Base-by-base conservation (phyloP, 2,888 invertebrate species). In the Mythimna loreyi region DNA sequence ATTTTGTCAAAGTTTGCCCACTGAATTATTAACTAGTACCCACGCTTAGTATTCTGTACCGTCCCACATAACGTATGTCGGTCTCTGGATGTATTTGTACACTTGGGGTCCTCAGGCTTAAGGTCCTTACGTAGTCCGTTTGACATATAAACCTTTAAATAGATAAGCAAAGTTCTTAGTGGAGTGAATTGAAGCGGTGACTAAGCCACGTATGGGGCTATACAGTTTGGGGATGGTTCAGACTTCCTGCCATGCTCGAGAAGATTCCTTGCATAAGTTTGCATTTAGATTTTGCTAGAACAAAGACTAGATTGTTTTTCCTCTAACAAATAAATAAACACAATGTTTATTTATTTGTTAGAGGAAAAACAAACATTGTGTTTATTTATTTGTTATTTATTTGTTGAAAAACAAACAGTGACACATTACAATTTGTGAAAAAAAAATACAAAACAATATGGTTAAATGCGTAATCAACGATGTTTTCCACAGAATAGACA, bases 101-200 rank as follows among this genome's bases (percentile, higher is more conserved):
- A 66, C 61, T 70, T 56, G 28, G 53, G 62, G 57, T 52, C 56
- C 45, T 50, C 43, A 23, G 53, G 78, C 70, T 80, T 68, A 55
- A 40, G 52, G 43, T 70, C 50, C 25, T 75, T 78, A 75, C 64
- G 80, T 47, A 78, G 78, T 80, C 78, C 40, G 76, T 78, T 80
- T 78, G 80, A 75, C 75, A 50, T 58, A 57, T 75, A 70, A 75
- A 63, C 70, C 60, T 53, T 57, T 80, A 69, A 61, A 80, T 80
- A 80, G 69, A 69, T 75, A 78, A 78, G 52, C 53, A 57, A 75
- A 75, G 56, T 68, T 77, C 77, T 63, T 57, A 62, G 75, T 57
- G 25, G 30, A 40, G 49, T 47, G 59, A 59, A 43, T 79, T 52
- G 61, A 28, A 49, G 30, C 50, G 11, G 50, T 40, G 53, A 6